A percentile compares a stretch with the other conserved stretches of the same genome.
Conservation (phyloP, 2,797 vertebrate genomes). For the Alca torda region DNA sequence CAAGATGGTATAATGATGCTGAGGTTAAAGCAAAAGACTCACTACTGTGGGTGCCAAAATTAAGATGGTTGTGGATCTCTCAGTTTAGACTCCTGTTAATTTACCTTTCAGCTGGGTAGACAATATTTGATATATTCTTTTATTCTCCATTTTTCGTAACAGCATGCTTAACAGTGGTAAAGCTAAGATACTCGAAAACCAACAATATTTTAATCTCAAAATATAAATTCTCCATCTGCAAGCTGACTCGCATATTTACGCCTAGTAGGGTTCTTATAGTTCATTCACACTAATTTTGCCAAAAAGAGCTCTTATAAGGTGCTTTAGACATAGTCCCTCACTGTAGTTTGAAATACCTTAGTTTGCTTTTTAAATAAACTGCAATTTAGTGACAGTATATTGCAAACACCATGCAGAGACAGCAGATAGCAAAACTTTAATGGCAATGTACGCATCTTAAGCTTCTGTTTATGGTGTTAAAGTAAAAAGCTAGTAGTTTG, state of each 20-base stretch:
- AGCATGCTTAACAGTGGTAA: neutral
- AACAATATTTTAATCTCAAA: neutral
- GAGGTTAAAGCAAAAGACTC: neutral
- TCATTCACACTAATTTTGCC: neutral
- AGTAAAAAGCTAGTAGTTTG: neutral
- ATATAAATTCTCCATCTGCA: neutral
- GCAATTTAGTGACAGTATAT: neutral
- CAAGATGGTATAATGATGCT: neutral
- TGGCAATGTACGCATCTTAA: neutral
- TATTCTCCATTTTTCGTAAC: neutral
- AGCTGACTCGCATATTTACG: neutral
- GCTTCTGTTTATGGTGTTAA: neutral
- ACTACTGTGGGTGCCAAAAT: neutral
- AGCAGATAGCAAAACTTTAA: neutral
- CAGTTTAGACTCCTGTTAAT: neutral
- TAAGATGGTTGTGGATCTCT: neutral
- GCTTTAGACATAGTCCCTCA: neutral
- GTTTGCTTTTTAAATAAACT: neutral
- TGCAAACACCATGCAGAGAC: neutral
- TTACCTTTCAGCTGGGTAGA: neutral
- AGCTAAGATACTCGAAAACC: neutral
- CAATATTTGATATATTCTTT: neutral
- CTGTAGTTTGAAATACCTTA: neutral
- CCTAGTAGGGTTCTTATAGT: neutral
- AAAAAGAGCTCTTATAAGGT: neutral